phyloP scores from a whole-genome alignment of 2,113 vertebrate species.

The Corapipo altera region DNA sequence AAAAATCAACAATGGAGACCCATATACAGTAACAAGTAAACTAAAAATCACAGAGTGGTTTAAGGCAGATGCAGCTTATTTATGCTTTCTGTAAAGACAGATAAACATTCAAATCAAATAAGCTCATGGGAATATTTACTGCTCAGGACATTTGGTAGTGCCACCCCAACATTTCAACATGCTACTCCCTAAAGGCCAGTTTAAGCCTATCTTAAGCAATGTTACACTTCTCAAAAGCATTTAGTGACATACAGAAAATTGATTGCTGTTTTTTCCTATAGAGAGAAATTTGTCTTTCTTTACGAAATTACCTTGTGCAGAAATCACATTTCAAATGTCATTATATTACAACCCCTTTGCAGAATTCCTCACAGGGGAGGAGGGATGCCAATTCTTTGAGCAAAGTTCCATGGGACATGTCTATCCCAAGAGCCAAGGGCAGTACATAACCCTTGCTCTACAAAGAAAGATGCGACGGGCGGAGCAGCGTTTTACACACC shows the following conservation, averaged over 20 bases:
- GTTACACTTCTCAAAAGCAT: rapidly evolving
- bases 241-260: rapidly evolving
- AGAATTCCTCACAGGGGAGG: background rate
- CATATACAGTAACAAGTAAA: background rate
- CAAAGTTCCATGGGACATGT: rapidly evolving
- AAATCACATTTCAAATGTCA: background rate
- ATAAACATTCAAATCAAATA: background rate
- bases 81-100: background rate
- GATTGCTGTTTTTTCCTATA: rapidly evolving
- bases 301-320: background rate
- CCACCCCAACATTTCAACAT: background rate
- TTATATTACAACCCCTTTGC: rapidly evolving
- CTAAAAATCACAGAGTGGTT: background rate
- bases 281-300: background rate
- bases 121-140: background rate
- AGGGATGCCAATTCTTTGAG: background rate
- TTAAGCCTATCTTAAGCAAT: background rate
- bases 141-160: background rate
- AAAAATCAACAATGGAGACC: background rate
- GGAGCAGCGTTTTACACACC: background rate
- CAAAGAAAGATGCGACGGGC: too few relatives aligned
- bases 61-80: background rate
- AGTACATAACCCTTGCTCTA: rapidly evolving
- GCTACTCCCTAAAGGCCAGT: background rate
- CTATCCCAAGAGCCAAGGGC: background rate